Base-by-base conservation (phyloP, 2,888 invertebrate species). In the Agriotes lineatus region DNA sequence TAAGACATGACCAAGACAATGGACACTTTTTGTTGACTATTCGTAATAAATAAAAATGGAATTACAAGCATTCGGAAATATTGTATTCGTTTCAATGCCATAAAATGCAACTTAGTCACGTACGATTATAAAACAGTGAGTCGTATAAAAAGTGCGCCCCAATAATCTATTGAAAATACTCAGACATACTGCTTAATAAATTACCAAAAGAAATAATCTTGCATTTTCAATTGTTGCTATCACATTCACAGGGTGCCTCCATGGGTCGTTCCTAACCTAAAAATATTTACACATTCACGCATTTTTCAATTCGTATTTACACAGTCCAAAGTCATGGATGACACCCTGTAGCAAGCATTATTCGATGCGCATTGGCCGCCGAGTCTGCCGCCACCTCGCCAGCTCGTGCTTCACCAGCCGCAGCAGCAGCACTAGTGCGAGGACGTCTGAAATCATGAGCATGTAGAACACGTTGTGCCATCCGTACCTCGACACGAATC, bases 391-490 rank as follows among this genome's bases (percentile, higher is more conserved):
- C 75, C 2, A 85, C 70, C 56, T 14, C 0, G 2, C 4, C 25
- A 86, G 73, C 77, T 88, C 88, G 58, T 85, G 84, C 72, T 82
- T 78, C 1, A 86, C 86, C 72, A 88, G 86, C 83, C 91, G 86
- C 19, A 88, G 71, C 18, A 92, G 80, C 77, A 95, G 87, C 75
- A 94, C 73, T 66, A 96, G 85, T 0, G 97, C 96, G 54, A 93
- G 79, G 12, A 93, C 82, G 83, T 96, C 93, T 18, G 97, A 91
- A 0, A 86, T 81, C 82, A 97, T 96, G 10, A 97, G 88, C 94
- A 97, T 95, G 78, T 93, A 90, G 86, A 97, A 97, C 0, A 97
- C 97, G 79, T 91, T 88, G 45, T 91, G 86, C 97, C 97, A 97
- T 12, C 91, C 91, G 33, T 85, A 81, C 72, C 86, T 84, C 0